Evolutionary conservation across 2,888 invertebrate genomes (phyloP).

Genomic region (Choristoneura rosaceana): DNA sequence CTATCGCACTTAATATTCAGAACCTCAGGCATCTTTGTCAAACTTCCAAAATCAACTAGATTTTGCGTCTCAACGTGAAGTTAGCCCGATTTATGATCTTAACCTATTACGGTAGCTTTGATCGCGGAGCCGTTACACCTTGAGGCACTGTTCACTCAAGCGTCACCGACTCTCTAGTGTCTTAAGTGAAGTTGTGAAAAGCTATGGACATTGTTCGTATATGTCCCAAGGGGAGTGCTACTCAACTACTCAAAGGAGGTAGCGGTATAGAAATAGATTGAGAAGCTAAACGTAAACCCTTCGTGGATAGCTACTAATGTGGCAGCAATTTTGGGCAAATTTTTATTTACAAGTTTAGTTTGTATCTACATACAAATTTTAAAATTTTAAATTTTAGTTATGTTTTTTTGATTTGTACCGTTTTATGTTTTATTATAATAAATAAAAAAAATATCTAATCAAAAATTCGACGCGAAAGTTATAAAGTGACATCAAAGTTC

Average conservation of each 20-base stretch:
- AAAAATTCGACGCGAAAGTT: too few species aligned
- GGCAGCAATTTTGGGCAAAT: not conserved
- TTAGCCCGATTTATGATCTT: constrained; percentile 13
- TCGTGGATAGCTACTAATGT: too few species aligned
- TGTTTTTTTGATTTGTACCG: too few species aligned
- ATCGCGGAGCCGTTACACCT: constrained; percentile 13
- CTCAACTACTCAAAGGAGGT: not conserved
- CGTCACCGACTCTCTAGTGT: not conserved
- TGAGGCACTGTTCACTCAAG: constrained; percentile 11
- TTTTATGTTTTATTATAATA: too few species aligned
- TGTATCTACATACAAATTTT: too few species aligned
- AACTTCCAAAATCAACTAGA: constrained; percentile 10
- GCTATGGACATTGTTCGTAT: constrained; percentile 20
- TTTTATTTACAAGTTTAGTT: too few species aligned
- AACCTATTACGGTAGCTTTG: constrained; percentile 19
- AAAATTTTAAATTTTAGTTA: too few species aligned
- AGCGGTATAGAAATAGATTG: not conserved
- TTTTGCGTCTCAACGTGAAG: not conserved
- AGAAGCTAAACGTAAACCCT: not conserved
- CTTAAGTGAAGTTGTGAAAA: constrained; percentile 19
- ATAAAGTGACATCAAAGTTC: too few species aligned
- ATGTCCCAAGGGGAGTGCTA: constrained; percentile 4
- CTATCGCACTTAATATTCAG: not conserved
- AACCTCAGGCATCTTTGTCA: constrained; percentile 3
- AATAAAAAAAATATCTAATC: too few species aligned